phyloP scores from a whole-genome alignment of 2,888 invertebrate genomes.

The Drosophila fulvimacula region DNA sequence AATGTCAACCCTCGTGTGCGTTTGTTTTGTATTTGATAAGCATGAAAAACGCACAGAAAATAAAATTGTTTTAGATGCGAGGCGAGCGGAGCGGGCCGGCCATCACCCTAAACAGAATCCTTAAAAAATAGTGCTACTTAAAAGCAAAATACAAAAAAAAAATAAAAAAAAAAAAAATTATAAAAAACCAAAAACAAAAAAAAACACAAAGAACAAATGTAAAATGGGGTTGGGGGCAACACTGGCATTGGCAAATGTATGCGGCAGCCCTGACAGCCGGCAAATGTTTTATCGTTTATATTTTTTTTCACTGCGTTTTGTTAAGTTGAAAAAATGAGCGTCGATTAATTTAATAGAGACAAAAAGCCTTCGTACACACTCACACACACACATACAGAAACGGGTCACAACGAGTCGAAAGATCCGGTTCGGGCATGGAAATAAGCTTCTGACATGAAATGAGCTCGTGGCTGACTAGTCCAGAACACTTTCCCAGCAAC shows the following conservation, averaged over 20 bases:
- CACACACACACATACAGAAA: slow-evolving; percentile 23
- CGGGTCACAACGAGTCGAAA: slow-evolving; percentile 24
- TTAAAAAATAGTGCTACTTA: slow-evolving; percentile 80
- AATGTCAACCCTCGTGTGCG: slow-evolving; percentile 69
- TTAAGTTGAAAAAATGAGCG: slow-evolving; percentile 83
- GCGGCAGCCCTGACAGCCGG: slow-evolving; percentile 52
- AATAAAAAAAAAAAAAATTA: slow-evolving; percentile 7
- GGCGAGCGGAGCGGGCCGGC: slow-evolving; percentile 6
- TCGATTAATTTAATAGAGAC: slow-evolving; percentile 84
- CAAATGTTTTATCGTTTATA: slow-evolving; percentile 79
- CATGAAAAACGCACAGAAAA: slow-evolving; percentile 72
- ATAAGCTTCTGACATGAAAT: slow-evolving; percentile 29
- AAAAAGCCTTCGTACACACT: slow-evolving; percentile 76
- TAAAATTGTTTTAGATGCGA: slow-evolving; percentile 64
- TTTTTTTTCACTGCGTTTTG: slow-evolving; percentile 66
- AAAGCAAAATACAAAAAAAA: slow-evolving; percentile 49
- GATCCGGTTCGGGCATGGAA: slow-evolving; percentile 36
- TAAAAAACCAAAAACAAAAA: slow-evolving; percentile 28
- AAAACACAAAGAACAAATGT: slow-evolving; percentile 52
- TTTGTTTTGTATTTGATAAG: slow-evolving; percentile 83
- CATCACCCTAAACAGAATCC: slow-evolving; percentile 69
- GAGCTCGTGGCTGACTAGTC: slow-evolving; percentile 1
- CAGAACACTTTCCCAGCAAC: neutral
- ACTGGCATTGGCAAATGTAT: slow-evolving; percentile 35
- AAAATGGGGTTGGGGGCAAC: slow-evolving; percentile 54